Percentiles rank a stretch among this genome's conserved stretches.
Conservation (phyloP, 2,888 invertebrate species). For the Lasioglossum malachurum region DNA sequence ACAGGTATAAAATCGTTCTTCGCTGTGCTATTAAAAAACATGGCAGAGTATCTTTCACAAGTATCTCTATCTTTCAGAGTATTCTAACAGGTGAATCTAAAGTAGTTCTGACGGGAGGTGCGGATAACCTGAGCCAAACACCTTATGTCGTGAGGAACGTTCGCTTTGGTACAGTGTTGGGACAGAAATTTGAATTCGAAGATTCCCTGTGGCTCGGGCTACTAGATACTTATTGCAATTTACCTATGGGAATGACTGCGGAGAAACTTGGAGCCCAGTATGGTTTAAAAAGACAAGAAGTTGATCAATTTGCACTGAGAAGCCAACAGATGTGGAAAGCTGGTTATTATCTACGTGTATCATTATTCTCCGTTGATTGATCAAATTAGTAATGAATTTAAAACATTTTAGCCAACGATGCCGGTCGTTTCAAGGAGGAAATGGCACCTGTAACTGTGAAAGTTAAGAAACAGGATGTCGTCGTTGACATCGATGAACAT, state of each 20-base stretch:
- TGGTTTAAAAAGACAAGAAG: slow-evolving; percentile 92
- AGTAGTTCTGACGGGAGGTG: slow-evolving; percentile 95
- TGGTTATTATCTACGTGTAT: slow-evolving; percentile 85
- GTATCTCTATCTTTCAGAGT: slow-evolving; percentile 87
- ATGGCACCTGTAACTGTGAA: slow-evolving; percentile 94
- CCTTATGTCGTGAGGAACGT: slow-evolving; percentile 94
- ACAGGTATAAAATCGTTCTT: slow-evolving; percentile 87
- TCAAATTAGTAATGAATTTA: neutral
- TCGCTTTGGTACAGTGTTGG: slow-evolving; percentile 95
- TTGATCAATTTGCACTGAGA: slow-evolving; percentile 93
- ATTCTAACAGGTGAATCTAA: slow-evolving; percentile 93
- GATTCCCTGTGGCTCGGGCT: slow-evolving; percentile 96
- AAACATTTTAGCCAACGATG: slow-evolving; percentile 90
- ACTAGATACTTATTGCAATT: slow-evolving; percentile 94
- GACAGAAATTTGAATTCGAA: slow-evolving; percentile 91
- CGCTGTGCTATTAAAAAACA: neutral
- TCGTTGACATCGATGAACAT: slow-evolving; percentile 95
- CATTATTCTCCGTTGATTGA: neutral
- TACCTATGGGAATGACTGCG: slow-evolving; percentile 98
- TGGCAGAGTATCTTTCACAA: neutral
- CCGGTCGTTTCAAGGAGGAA: slow-evolving; percentile 95
- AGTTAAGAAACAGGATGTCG: slow-evolving; percentile 92
- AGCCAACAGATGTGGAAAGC: slow-evolving; percentile 96
- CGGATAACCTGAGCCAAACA: slow-evolving; percentile 97
- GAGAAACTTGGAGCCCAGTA: slow-evolving; percentile 96